A percentile compares a stretch with the other conserved stretches of the same genome.
phyloP scores from a whole-genome alignment of 2,113 vertebrate species.

The Mystacornis crossleyi region DNA sequence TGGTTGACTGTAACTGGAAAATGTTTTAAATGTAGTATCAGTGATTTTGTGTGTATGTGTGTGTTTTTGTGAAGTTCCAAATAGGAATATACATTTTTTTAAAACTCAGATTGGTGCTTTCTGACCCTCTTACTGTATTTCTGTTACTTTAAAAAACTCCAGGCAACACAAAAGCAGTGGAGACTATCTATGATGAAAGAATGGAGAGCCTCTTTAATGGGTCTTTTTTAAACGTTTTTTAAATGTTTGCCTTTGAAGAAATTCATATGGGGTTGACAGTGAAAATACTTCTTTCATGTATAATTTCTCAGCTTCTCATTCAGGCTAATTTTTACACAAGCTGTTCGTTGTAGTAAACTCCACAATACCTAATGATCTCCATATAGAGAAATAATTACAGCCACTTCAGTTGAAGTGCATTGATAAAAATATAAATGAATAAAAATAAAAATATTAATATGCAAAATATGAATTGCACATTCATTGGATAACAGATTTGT shows the following conservation, averaged over 20 bases:
- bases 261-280: neutral
- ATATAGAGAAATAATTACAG: neutral
- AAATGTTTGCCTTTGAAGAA: neutral
- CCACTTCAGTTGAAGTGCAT: neutral
- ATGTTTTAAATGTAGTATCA: neutral
- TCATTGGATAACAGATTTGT: neutral
- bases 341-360: neutral
- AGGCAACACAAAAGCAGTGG: accelerated
- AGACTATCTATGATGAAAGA: neutral
- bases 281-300: neutral
- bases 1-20: neutral
- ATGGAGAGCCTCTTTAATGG: neutral
- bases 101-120: neutral
- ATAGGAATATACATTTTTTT: neutral
- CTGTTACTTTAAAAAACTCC: neutral
- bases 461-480: neutral
- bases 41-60: neutral
- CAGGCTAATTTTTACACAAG: neutral
- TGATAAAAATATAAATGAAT: neutral
- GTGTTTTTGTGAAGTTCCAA: neutral
- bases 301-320: neutral
- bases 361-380: neutral
- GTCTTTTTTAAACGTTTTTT: neutral
- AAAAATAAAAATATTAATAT: neutral
- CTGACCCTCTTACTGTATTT: neutral